These are phyloP conservation scores for Mythimna albipuncta DNA, from an alignment of 2,888 invertebrate genomes.

Conservation along the genomic window DNA sequence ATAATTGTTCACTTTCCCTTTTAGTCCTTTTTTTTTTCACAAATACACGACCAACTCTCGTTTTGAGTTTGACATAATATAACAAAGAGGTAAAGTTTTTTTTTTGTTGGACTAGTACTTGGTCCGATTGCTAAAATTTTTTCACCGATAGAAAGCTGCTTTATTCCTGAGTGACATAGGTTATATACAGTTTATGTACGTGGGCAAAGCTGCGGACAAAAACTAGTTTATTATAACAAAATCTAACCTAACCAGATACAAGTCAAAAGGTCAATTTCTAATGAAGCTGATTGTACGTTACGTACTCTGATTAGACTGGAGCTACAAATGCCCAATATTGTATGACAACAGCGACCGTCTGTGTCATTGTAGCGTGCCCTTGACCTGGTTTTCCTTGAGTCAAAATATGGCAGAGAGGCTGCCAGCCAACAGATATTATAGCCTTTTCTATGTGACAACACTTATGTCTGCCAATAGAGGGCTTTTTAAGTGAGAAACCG, in stretches of 20 bases:
- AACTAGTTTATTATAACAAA: background rate
- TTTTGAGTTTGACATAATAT: background rate
- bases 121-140: too few relatives aligned
- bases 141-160: too few relatives aligned
- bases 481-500: too few relatives aligned
- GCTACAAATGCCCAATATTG: background rate
- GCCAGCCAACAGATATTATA: constrained; percentile 1
- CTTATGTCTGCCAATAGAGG: background rate
- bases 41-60: background rate
- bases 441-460: constrained; percentile 14
- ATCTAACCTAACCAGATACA: background rate
- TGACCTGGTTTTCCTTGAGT: constrained; percentile 26
- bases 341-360: constrained; percentile 7
- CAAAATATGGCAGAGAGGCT: background rate
- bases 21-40: background rate
- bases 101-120: too few relatives aligned
- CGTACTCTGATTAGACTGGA: background rate
- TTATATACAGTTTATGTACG: too few relatives aligned
- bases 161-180: too few relatives aligned
- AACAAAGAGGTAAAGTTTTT: too few relatives aligned
- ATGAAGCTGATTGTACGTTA: background rate
- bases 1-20: too few relatives aligned
- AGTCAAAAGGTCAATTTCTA: background rate
- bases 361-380: constrained; percentile 11
- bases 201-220: too few relatives aligned